Evolutionary conservation across 2,113 vertebrate species (phyloP).

Genomic region (Aspiorhynchus laticeps): DNA sequence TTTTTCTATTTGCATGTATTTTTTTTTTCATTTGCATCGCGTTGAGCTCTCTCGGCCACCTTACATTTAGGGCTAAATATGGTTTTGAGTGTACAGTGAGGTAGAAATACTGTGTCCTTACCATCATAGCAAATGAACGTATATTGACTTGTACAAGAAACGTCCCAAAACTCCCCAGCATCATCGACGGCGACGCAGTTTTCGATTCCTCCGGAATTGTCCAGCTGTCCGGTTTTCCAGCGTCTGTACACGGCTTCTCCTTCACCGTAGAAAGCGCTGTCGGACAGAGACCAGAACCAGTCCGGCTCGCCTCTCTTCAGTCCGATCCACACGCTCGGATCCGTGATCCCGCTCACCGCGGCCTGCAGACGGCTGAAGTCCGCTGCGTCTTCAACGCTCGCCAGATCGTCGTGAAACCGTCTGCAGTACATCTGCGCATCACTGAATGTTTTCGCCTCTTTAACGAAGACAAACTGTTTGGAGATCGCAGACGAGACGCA

Average conservation of each 20-base stretch:
- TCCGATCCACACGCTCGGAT: background rate
- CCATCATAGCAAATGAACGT: background rate
- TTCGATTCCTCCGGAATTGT: background rate
- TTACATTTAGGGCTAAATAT: too few species aligned
- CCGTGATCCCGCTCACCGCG: background rate
- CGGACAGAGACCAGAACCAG: background rate
- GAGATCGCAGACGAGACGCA: background rate
- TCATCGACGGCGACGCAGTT: background rate
- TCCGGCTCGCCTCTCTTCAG: background rate
- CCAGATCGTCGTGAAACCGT: slow-evolving; percentile 17
- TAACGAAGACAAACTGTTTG: slow-evolving; percentile 21
- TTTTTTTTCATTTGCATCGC: too few species aligned
- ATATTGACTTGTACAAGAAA: background rate
- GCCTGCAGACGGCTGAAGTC: background rate
- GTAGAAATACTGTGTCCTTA: background rate
- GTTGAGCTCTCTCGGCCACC: too few species aligned
- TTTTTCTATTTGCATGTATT: too few species aligned
- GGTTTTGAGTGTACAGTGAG: background rate
- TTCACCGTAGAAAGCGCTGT: background rate
- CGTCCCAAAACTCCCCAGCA: background rate
- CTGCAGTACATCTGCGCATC: slow-evolving; percentile 41
- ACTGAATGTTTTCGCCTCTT: background rate
- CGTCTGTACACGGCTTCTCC: background rate
- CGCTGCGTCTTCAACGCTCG: background rate
- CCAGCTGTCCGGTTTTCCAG: background rate